These are phyloP conservation scores for Cyanoliseus patagonus DNA, from an alignment of 2,113 vertebrate species.

Conservation along the genomic window DNA sequence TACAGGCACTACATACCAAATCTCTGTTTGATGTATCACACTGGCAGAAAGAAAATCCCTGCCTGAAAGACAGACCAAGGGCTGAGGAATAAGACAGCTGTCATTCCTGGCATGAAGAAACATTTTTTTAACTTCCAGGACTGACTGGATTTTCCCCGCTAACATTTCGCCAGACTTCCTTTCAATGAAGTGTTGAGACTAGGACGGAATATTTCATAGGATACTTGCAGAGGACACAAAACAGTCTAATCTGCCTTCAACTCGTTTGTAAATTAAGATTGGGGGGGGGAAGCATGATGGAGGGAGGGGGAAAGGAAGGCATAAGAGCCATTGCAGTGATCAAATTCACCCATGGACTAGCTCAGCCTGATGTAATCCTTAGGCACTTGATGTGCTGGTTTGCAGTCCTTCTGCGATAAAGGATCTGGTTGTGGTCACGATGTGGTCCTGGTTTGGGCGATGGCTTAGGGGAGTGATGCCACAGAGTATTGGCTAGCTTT, in stretches of 20 bases:
- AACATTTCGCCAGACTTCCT: conserved; percentile 38
- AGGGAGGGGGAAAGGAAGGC: neutral
- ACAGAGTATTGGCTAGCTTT: neutral
- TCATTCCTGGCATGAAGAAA: conserved; percentile 24
- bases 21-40: neutral
- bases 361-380: neutral
- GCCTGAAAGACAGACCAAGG: conserved; percentile 8
- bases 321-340: neutral
- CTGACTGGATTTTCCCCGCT: conserved; percentile 32
- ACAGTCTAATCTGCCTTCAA: neutral
- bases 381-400: neutral
- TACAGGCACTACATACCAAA: neutral
- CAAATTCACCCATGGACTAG: neutral
- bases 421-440: neutral
- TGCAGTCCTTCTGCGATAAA: neutral
- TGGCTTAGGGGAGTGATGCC: neutral
- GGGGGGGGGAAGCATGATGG: neutral
- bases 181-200: neutral
- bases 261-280: conserved; percentile 16
- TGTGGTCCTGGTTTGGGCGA: neutral
- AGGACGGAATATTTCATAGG: neutral
- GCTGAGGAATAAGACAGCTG: conserved; percentile 20
- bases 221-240: neutral
- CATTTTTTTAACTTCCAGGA: conserved; percentile 6
- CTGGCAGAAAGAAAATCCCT: neutral